phyloP scores from a whole-genome alignment of 2,113 vertebrate species.

The Aptenodytes patagonicus region DNA sequence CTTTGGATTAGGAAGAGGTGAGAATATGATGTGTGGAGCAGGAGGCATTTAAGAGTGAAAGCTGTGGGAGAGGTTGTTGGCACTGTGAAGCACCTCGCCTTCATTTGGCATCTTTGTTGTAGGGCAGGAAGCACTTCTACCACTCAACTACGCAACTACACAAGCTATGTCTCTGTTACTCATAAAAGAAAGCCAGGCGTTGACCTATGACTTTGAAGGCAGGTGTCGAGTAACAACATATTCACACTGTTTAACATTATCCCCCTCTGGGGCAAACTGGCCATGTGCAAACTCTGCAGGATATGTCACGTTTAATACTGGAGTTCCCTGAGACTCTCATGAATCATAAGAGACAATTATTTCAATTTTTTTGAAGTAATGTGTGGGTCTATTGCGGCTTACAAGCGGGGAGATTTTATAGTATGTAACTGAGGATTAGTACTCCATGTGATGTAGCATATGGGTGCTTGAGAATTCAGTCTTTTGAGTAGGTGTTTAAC shows the following conservation, averaged over 20 bases:
- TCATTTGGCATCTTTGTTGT: not conserved
- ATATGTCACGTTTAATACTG: rapidly evolving
- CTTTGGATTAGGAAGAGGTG: not conserved
- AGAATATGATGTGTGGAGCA: not conserved
- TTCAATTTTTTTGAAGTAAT: not conserved
- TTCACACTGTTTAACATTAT: not conserved
- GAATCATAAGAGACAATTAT: not conserved
- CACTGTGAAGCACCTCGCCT: rapidly evolving
- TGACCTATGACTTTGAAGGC: not conserved
- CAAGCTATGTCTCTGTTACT: not conserved
- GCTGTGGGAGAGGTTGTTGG: not conserved
- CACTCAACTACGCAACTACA: rapidly evolving
- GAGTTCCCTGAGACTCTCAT: not conserved
- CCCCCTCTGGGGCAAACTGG: not conserved
- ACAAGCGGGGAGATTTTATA: not conserved
- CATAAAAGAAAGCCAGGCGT: not conserved
- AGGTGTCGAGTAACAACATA: not conserved
- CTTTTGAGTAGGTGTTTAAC: not conserved
- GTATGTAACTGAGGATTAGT: not conserved
- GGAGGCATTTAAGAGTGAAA: not conserved
- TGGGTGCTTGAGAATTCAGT: not conserved
- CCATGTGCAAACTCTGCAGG: not conserved
- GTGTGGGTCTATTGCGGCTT: not conserved
- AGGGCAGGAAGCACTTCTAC: not conserved
- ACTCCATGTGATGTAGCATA: not conserved